phyloP scores from a whole-genome alignment of 2,888 invertebrate genomes.

The Agelastica alni region DNA sequence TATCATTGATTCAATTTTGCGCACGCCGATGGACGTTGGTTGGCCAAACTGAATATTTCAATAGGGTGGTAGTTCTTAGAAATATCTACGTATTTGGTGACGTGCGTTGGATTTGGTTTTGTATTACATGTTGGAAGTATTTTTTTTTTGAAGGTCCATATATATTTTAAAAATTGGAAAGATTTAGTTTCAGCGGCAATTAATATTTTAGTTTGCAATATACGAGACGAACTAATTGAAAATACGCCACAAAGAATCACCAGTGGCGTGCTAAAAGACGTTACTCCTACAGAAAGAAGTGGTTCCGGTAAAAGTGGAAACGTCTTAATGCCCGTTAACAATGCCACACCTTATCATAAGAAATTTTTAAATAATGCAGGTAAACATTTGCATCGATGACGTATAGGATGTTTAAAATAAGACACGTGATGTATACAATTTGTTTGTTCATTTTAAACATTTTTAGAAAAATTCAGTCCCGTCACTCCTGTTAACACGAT shows the following conservation, averaged over 20 bases:
- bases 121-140: no score
- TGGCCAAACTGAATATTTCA: no score
- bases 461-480: conserved; percentile 43
- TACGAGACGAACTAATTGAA: neutral
- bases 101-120: no score
- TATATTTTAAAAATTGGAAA: no score
- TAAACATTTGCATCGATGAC: conserved; percentile 14
- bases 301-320: conserved; percentile 16
- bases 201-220: conserved; percentile 15
- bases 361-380: conserved; percentile 28
- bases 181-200: neutral
- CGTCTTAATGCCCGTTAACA: conserved; percentile 29
- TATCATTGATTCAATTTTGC: no score
- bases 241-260: conserved; percentile 8
- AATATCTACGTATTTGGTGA: no score
- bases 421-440: no score
- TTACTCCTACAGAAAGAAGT: neutral
- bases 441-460: no score
- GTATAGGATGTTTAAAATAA: no score
- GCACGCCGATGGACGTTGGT: no score
- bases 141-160: no score
- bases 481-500: conserved; percentile 53
- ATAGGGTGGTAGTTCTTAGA: no score
- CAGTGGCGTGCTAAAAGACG: neutral
- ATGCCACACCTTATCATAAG: conserved; percentile 22